Evolutionary conservation across 2,113 vertebrate genomes (phyloP), one percentile per base, ranked within the genome.

Genomic region (Haliaeetus leucogaster): DNA sequence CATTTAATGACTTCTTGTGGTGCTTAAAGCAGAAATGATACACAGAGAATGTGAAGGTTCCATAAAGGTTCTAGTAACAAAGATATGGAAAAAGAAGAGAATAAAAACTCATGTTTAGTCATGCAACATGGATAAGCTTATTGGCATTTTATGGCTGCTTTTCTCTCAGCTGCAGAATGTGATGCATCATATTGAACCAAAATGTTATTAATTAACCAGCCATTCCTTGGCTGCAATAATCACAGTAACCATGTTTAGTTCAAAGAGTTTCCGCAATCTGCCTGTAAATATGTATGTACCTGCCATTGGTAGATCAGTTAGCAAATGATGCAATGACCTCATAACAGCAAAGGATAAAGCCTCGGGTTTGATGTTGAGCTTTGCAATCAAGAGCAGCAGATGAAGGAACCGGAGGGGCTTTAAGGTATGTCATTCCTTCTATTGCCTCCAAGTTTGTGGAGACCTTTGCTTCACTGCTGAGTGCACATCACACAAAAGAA

Each of bases 181-280:
- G 16, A 66, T 34, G 22, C 6, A 9, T 91, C 27, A 26, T 7
- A 25, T 7, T 36, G 38, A 72, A 70, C 6, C 2, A 55, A 78
- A 93, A 65, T 55, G 84, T 96, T 84, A 95, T 86, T 93, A 80
- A 97, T 95, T 95, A 97, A 95, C 88, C 50, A 96, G 78, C 72
- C 22, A 22, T 83, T 38, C 55, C 43, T 43, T 15, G 71, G 19
- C 66, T 87, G 45, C 18, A 58, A 67, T 81, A 74, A 92, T 45
- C 21, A 26, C 15, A 19, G 53, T 34, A 62, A 43, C 36, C 61
- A 13, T 7, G 32, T 68, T 82, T 34, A 25, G 66, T 88, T 43
- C 80, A 90, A 91, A 87, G 76, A 47, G 74, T 95, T 67, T 30
- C 67, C 72, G 15, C 86, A 96, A 90, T 86, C 62, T 83, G 55